Evolutionary conservation across 2,113 vertebrate species (phyloP).

Genomic region (Microcebus jonahi): DNA sequence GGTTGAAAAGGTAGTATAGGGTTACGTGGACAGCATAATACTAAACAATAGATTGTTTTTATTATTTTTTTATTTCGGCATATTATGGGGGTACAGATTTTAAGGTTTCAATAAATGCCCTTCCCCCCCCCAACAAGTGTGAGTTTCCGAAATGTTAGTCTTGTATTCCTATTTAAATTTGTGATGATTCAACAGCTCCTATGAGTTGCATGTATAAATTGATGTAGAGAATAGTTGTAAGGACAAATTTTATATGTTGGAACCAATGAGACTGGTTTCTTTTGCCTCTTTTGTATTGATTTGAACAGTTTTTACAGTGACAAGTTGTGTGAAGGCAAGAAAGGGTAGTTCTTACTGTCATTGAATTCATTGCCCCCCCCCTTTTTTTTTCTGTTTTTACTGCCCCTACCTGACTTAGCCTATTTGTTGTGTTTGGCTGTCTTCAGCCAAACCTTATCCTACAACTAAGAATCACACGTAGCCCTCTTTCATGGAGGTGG

Average conservation of each 20-base stretch:
- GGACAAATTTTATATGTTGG: constrained; percentile 58
- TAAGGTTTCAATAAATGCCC: too few relatives aligned
- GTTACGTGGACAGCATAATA: background rate
- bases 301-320: constrained; percentile 69
- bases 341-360: background rate
- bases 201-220: constrained; percentile 17
- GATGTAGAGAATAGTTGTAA: constrained; percentile 29
- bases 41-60: background rate
- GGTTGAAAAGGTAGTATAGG: background rate
- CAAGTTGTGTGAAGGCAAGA: background rate
- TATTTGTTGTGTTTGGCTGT: background rate
- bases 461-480: background rate
- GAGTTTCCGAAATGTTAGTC: background rate
- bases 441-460: background rate
- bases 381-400: background rate
- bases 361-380: background rate
- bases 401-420: background rate
- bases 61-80: too few relatives aligned
- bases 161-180: background rate
- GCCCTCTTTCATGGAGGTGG: background rate
- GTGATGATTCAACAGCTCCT: constrained; percentile 44
- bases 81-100: too few relatives aligned
- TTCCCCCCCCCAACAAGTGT: too few relatives aligned
- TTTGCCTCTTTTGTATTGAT: constrained; percentile 69
- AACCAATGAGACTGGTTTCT: constrained; percentile 30